Base-by-base conservation (phyloP, 2,113 vertebrate species). In the Alligator mississippiensis region DNA sequence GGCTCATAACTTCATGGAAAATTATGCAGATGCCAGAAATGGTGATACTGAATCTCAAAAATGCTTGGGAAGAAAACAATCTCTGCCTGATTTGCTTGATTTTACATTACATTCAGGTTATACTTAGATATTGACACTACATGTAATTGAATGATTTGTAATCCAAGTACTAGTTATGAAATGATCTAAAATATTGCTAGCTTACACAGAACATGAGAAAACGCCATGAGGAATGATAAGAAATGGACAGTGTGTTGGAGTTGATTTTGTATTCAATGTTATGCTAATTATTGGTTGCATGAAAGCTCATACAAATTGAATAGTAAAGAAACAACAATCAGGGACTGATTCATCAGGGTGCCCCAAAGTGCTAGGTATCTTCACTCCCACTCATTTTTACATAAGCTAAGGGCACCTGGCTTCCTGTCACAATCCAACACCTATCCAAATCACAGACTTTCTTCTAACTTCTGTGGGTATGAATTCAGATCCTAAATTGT, bases 221-320 rank as follows among this genome's bases (percentile, higher is more conserved):
- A 27, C 17, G n/a, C 0, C 6, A 38, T 59, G 84, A 77, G 63
- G 90, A 83, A 79, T 3, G 21, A 88, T 74, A 92, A 97, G 93
- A 94, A 76, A 93, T 66, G 81, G 94, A 64, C 55, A 16, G 74
- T 11, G 25, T 94, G 77, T 86, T 19, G 78, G 38, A 88, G 18
- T 18, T 97, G 74, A 91, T 90, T 96, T 93, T 63, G 8, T 94
- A 82, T 87, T 92, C 86, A 86, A 66, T 80, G 85, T 61, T 95
- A 94, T 89, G 63, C 47, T 96, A 96, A 94, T 91, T 95, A 89
- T 86, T 94, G 95, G 57, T 93, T 96, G 28, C 72, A 83, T 22
- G 24, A 82, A 83, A 88, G 13, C 79, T 62, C 82, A 85, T 84
- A 82, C 21, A 79, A 92, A 82, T 27, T 78, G 77, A 76, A 54